A percentile compares a stretch with the other conserved stretches of the same genome.
Evolutionary conservation across 92 coral and sea anemone genomes (phyloP).

Genomic region (Meandrina meandrites): DNA sequence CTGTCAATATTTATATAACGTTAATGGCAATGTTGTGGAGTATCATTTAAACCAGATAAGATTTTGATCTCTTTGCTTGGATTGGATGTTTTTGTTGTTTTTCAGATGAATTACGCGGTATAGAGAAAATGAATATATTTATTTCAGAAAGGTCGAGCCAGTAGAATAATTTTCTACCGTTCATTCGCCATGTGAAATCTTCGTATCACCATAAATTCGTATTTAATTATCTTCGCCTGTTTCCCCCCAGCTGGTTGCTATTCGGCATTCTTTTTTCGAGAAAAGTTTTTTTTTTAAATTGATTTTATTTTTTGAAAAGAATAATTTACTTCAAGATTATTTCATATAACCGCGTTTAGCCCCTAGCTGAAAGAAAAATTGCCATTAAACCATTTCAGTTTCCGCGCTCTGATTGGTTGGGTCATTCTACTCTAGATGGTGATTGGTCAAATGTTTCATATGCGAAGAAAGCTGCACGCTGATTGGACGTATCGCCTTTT

Average conservation of each 20-base stretch:
- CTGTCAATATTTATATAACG: slow-evolving; percentile 3
- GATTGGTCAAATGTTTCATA: no score
- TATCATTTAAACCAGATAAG: neutral
- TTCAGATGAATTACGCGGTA: neutral
- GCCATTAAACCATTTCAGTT: no score
- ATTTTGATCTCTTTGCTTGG: neutral
- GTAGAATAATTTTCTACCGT: neutral
- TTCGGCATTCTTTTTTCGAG: neutral
- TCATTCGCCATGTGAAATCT: neutral
- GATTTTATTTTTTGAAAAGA: no score
- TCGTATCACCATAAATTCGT: neutral
- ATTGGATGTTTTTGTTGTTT: neutral
- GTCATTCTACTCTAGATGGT: no score
- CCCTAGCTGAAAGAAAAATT: no score
- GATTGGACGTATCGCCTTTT: no score
- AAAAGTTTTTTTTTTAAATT: no score
- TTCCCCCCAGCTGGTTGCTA: neutral
- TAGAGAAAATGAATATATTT: no score
- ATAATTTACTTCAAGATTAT: no score
- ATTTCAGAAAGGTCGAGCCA: neutral
- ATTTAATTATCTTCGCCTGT: neutral
- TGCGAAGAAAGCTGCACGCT: no score
- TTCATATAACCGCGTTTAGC: no score
- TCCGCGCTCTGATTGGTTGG: no score
- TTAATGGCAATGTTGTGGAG: neutral